Base-by-base conservation (phyloP, 2,797 vertebrate genomes). In the Periophthalmus magnuspinnatus region DNA sequence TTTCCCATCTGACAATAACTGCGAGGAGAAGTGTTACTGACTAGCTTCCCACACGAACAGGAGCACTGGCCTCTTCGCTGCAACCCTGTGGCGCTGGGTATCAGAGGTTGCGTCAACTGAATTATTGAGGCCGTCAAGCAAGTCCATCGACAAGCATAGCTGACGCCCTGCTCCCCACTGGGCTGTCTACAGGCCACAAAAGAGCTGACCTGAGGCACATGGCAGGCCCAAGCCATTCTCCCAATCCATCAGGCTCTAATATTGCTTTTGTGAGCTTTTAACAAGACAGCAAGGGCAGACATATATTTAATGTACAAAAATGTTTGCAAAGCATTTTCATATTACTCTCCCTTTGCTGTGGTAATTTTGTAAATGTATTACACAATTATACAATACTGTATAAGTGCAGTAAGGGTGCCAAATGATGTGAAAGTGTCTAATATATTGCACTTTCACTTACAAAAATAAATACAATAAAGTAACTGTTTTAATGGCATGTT, bases 71-170 rank as follows among this genome's bases (percentile, higher is more conserved):
- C 69, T 74, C 78, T 73, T 67, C 79, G 68, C 70, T 33, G 61
- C 64, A 79, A 78, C 82, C 82, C 75, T 19, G 75, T 72, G 19
- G 81, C 81, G 77, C 83, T 83, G 71, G 57, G 81, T 78, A 48
- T 66, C 70, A 79, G 80, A 82, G 83, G 85, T 86, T 71, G 54
- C 74, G 76, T 90, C 83, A 77, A 69, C 83, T 84, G 74, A 89
- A 90, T 90, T 88, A 90, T 88, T 86, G 87, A 92, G 68, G 86
- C 84, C 79, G 72, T 86, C 85, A 83, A 83, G 83, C 67, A 58
- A 75, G 75, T 83, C 69, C 77, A 86, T 85, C 65, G 72, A 87
- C 86, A 82, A 79, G 85, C 83, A 47, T 68, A 81, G 83, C 86
- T 84, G 83, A 86, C 59, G 81, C 85, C 72, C 63, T 68, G 67